Evolutionary conservation across 2,113 vertebrate genomes (phyloP), one percentile per base, ranked within the genome.

Genomic region (Salvelinus alpinus): DNA sequence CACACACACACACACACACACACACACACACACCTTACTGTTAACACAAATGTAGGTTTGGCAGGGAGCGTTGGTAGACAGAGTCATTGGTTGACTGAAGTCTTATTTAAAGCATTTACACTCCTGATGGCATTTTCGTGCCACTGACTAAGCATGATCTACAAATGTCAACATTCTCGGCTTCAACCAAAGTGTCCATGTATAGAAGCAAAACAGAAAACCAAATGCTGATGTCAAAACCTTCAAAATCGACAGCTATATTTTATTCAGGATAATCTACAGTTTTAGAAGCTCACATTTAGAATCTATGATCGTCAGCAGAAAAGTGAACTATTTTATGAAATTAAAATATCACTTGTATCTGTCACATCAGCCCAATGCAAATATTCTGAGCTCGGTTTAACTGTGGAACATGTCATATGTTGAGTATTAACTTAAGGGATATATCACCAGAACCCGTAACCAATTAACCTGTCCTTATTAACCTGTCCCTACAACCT

Each of bases 271-370:
- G 44, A 70, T 13, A 80, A 73, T 64, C 72, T 62, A 62, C 73
- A 31, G 59, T 73, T 77, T 78, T 71, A 48, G 44, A 70, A 79
- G 31, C 78, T 65, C 70, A 74, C 77, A 81, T 85, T 71, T 78
- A 79, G 70, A 34, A 38, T 84, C 77, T 88, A 82, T 78, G 78
- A 84, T 12, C 13, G 47, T 73, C 20, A 60, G 57, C 57, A 75
- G 71, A 67, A 62, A 78, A 48, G 47, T 83, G 75, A 72, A 60
- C 44, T 78, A 2, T 82, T 84, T 82, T 54, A 77, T 81, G 16
- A 13, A 4, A 3, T 20, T 18, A 74, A 86, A 54, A 75, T 34
- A 60, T 2, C 2, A 48, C 47, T 48, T 48, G 47, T 60, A 0
- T 60, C 57, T 60, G 57, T 48, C 13, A 48, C 47, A 48, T 48